Base-by-base conservation (phyloP, 2,113 vertebrate species). In the Prunella himalayana region DNA sequence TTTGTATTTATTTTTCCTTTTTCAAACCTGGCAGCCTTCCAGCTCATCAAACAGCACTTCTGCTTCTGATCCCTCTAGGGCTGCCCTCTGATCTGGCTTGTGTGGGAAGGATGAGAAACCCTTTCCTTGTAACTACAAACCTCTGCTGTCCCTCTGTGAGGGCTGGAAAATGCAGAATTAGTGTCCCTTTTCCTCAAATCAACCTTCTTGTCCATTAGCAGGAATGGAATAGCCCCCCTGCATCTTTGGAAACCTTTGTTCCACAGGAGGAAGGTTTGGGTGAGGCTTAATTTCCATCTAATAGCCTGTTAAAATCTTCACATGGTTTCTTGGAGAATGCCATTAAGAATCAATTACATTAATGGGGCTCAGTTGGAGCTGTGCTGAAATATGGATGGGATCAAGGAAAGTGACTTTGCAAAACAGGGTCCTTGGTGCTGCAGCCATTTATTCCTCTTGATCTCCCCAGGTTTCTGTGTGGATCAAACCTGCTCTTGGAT, bases 311-410 rank as follows among this genome's bases (percentile, higher is more conserved):
- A 95, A 95, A 94, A 93, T 88, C 94, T 82, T 90, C 90, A 84
- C 91, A 54, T 93, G 9, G 1, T 47, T 88, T 77, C 91, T 93
- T 82, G 79, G 92, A 93, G 88, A 90, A 95, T 61, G 73, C 85
- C 90, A 95, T 97, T 97, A 97, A 95, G 95, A 96, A 94, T 87
- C 96, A 95, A 97, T 97, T 97, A 96, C 77, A 59, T 84, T 97
- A 96, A 97, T 96, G 94, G 94, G 76, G 53, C 96, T 96, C 70
- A 19, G 94, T 70, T 95, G 94, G 95, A 95, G 93, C 81, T 61
- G 56, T 65, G 88, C 94, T 89, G 81, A 92, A 94, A 92, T 89
- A 86, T 45, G 81, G 79, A 86, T 63, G 56, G 86, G 95, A 81
- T 66, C 82, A 90, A 89, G 94, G 75, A 69, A 75, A 94, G 91